A percentile compares a stretch with the other conserved stretches of the same genome.
These are phyloP conservation scores for Eretmochelys imbricata DNA, from an alignment of 2,113 vertebrate genomes.

Conservation along the genomic window DNA sequence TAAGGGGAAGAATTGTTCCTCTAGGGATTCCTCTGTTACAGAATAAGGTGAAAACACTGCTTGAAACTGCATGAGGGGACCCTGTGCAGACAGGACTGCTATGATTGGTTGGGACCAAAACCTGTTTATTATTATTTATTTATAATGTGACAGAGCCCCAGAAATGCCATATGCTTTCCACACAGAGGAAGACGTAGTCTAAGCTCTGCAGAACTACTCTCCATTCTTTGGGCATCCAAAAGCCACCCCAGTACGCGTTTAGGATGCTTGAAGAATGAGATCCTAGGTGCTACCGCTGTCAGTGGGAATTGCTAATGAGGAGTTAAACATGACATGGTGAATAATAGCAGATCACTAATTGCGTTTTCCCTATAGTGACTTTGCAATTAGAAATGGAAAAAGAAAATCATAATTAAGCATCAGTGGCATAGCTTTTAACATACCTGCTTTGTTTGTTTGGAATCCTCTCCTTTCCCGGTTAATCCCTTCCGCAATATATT, in stretches of 20 bases:
- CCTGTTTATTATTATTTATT: background rate
- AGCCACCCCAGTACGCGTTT: background rate
- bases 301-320: constrained; percentile 54
- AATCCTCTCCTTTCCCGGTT: constrained; percentile 52
- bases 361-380: constrained; percentile 45
- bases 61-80: accelerated
- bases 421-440: constrained; percentile 22
- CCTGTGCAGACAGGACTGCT: accelerated
- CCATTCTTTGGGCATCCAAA: background rate
- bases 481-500: background rate
- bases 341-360: constrained; percentile 53
- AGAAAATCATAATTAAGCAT: constrained; percentile 38
- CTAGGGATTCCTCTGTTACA: background rate
- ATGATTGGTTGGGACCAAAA: accelerated
- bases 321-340: constrained; percentile 39
- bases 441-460: constrained; percentile 48
- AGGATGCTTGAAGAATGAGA: background rate
- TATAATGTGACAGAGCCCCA: background rate
- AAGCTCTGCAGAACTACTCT: background rate
- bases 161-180: accelerated
- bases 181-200: background rate
- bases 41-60: accelerated
- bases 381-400: constrained; percentile 50
- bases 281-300: constrained; percentile 2
- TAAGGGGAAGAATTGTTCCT: background rate